Evolutionary conservation across 2,888 invertebrate genomes (phyloP).

Genomic region (Euproctis similis): DNA sequence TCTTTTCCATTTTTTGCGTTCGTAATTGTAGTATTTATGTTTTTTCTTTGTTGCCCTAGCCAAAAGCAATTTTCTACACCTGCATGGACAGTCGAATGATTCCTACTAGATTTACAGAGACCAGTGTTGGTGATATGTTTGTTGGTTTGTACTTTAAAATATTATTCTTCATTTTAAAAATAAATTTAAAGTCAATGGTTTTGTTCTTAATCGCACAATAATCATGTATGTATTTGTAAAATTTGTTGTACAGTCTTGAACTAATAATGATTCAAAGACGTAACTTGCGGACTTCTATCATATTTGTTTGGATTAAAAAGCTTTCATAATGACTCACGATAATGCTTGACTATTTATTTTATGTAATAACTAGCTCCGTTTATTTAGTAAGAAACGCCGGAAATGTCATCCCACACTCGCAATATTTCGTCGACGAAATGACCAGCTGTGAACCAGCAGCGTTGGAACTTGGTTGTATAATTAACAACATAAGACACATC

Average conservation of each 20-base stretch:
- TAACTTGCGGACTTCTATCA: no score
- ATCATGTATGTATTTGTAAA: no score
- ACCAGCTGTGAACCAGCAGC: constrained; percentile 97
- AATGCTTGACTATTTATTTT: not conserved
- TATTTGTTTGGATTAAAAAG: no score
- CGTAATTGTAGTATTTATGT: no score
- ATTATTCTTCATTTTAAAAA: no score
- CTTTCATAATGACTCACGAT: not conserved
- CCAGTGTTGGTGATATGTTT: constrained; percentile 98
- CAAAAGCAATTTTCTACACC: constrained; percentile 96
- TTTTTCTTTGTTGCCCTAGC: constrained; percentile 75
- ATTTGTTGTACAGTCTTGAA: no score
- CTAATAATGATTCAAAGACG: no score
- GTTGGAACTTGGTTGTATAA: constrained; percentile 93
- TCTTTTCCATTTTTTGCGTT: no score
- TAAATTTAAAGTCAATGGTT: no score
- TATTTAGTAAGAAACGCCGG: constrained; percentile 93
- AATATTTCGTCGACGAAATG: constrained; percentile 89
- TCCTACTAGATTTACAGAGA: constrained; percentile 95
- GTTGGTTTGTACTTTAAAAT: constrained; percentile 79
- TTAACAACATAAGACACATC: constrained; percentile 92
- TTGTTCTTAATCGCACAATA: no score
- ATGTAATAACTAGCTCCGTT: not conserved
- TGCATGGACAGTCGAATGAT: constrained; percentile 99
- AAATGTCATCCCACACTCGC: constrained; percentile 94